These are phyloP conservation scores for Bucorvus abyssinicus DNA, from an alignment of 2,797 vertebrate genomes.

Conservation along the genomic window DNA sequence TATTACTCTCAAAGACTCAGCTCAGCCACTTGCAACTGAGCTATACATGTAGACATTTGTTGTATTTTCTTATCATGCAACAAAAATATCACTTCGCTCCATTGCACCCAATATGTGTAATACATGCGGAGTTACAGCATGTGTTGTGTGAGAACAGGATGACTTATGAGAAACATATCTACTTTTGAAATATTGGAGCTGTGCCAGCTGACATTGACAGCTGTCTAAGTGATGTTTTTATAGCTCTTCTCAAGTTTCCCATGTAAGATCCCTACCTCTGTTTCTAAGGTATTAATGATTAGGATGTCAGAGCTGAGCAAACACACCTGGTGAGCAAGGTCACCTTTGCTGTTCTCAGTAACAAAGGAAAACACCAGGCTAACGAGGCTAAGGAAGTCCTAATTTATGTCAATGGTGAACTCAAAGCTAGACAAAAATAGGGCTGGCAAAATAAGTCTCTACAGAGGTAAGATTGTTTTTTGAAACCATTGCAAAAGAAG, in stretches of 20 bases:
- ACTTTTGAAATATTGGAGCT: constrained; percentile 1
- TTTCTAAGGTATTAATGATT: constrained; percentile 55
- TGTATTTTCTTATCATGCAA: background rate
- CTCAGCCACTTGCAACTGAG: background rate
- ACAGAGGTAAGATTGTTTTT: background rate
- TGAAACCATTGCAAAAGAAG: background rate
- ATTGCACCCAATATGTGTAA: background rate
- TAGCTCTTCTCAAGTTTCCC: constrained; percentile 26
- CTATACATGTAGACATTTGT: background rate
- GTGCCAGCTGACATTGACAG: constrained; percentile 31
- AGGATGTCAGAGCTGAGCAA: constrained; percentile 48
- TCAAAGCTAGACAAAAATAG: constrained; percentile 28
- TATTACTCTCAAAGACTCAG: background rate
- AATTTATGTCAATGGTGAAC: constrained; percentile 24
- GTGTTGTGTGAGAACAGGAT: background rate
- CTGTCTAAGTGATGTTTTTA: constrained; percentile 15
- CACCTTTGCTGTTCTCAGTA: constrained; percentile 6
- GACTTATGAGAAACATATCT: background rate
- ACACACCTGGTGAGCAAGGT: constrained; percentile 47
- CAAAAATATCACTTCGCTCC: background rate
- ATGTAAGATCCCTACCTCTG: constrained; percentile 6
- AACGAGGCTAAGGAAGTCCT: constrained; percentile 25
- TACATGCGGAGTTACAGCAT: background rate
- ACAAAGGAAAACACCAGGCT: constrained; percentile 35
- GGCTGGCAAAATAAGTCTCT: background rate